Percentiles rank a stretch among this genome's conserved stretches.
These are phyloP conservation scores for Rhinogobius similis DNA, from an alignment of 2,113 vertebrate species.

Conservation along the genomic window DNA sequence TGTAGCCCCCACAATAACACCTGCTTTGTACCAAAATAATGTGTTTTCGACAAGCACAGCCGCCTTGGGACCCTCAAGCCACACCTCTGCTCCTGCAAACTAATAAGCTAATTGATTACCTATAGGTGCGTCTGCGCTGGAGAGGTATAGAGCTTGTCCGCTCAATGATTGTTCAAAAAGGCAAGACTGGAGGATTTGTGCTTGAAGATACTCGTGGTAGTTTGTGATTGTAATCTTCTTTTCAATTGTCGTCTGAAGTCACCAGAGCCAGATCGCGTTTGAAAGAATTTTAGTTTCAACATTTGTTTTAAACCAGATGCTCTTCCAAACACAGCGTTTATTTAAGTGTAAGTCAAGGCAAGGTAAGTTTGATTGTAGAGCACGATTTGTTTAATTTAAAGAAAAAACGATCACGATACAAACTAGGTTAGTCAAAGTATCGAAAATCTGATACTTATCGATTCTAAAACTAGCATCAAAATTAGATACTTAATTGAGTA, in stretches of 20 bases:
- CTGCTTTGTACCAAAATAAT: background rate
- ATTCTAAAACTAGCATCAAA: too few relatives aligned
- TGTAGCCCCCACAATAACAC: background rate
- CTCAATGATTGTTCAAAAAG: background rate
- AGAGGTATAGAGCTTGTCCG: background rate
- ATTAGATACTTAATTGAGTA: too few relatives aligned
- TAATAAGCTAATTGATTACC: conserved; percentile 1
- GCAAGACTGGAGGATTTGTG: background rate
- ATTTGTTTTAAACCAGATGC: too few relatives aligned
- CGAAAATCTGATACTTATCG: too few relatives aligned
- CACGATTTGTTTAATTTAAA: too few relatives aligned
- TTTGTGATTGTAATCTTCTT: background rate
- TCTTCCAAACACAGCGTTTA: too few relatives aligned
- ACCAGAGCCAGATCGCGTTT: too few relatives aligned
- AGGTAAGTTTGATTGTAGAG: too few relatives aligned
- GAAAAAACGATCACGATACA: too few relatives aligned
- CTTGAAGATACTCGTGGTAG: background rate
- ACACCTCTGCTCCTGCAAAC: background rate
- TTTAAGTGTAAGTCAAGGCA: too few relatives aligned
- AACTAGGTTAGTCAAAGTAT: too few relatives aligned
- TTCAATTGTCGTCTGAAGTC: background rate
- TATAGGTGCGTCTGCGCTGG: background rate
- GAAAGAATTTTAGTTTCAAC: too few relatives aligned
- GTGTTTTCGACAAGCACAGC: conserved; percentile 3
- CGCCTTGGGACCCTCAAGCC: background rate